Percentiles rank a stretch among this genome's conserved stretches.
phyloP scores from a whole-genome alignment of 2,797 vertebrate genomes.

The Micropoecilia bifurca region DNA sequence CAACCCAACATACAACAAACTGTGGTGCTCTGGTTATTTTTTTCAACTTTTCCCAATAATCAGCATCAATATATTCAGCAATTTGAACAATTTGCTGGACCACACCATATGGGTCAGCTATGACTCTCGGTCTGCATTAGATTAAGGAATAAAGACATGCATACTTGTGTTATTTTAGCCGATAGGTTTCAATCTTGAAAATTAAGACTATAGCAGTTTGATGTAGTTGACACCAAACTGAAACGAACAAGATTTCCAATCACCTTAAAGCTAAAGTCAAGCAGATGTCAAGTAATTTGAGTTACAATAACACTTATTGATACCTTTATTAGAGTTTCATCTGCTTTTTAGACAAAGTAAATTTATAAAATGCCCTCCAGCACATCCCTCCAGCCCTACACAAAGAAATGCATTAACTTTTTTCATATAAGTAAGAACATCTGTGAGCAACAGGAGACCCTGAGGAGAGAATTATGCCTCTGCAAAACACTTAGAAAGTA shows the following conservation, averaged over 20 bases:
- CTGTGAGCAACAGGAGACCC: constrained; percentile 29
- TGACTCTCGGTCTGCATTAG: background rate
- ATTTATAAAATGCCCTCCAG: background rate
- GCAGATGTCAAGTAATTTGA: constrained; percentile 26
- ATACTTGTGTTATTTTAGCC: background rate
- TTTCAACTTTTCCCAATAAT: background rate
- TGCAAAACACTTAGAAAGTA: constrained; percentile 27
- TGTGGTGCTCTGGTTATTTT: background rate
- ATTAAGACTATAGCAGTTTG: background rate
- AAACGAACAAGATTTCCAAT: constrained; percentile 26
- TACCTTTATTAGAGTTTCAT: constrained; percentile 35
- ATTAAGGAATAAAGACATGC: background rate
- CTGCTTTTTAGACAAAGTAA: constrained; percentile 16
- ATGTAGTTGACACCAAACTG: constrained; percentile 1
- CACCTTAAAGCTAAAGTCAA: constrained; percentile 18
- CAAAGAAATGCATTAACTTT: background rate
- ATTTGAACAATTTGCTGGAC: background rate
- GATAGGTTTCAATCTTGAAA: background rate
- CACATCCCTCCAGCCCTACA: background rate
- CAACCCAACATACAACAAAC: too few species aligned
- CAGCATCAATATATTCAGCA: background rate
- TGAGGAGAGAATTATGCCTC: background rate
- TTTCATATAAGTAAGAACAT: constrained; percentile 5
- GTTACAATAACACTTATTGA: constrained; percentile 28
- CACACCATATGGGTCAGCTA: background rate